These are phyloP conservation scores for Proterorhinus semilunaris DNA, from an alignment of 2,113 vertebrate species.

Conservation along the genomic window DNA sequence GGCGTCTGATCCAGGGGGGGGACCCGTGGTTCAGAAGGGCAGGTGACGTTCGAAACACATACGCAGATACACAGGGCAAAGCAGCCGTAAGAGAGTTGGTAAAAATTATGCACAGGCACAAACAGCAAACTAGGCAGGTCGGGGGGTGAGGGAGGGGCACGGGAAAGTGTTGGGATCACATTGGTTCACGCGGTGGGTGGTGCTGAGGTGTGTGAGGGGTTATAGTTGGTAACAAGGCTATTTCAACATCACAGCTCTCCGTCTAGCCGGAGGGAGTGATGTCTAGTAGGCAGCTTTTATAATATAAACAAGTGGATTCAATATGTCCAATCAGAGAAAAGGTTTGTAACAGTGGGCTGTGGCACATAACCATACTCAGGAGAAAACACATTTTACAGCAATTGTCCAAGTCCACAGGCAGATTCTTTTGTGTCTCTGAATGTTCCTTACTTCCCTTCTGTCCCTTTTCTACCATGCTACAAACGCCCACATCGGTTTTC, in stretches of 20 bases:
- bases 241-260: not conserved
- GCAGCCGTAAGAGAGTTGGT: conserved; percentile 7
- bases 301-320: not conserved
- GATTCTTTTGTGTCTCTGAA: conserved; percentile 10
- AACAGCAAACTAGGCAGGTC: conserved; percentile 15
- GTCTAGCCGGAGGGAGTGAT: not conserved
- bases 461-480: not conserved
- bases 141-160: conserved; percentile 5
- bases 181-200: conserved; percentile 65
- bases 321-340: not conserved
- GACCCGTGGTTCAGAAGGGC: conserved; percentile 23
- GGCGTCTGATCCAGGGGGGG: conserved; percentile 20
- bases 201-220: conserved; percentile 25
- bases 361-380: no score
- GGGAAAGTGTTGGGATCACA: conserved; percentile 49
- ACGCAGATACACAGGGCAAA: conserved; percentile 8
- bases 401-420: no score
- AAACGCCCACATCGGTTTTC: conserved; percentile 8
- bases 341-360: no score
- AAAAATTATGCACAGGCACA: conserved; percentile 31
- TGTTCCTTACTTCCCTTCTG: conserved; percentile 13
- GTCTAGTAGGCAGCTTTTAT: not conserved
- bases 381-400: no score
- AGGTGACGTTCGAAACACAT: conserved; percentile 30
- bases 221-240: conserved; percentile 27